Percentiles rank a stretch among this genome's conserved stretches.
Conservation (phyloP, 35 echinoderm and acorn worm genomes). For the Patiria miniata region DNA sequence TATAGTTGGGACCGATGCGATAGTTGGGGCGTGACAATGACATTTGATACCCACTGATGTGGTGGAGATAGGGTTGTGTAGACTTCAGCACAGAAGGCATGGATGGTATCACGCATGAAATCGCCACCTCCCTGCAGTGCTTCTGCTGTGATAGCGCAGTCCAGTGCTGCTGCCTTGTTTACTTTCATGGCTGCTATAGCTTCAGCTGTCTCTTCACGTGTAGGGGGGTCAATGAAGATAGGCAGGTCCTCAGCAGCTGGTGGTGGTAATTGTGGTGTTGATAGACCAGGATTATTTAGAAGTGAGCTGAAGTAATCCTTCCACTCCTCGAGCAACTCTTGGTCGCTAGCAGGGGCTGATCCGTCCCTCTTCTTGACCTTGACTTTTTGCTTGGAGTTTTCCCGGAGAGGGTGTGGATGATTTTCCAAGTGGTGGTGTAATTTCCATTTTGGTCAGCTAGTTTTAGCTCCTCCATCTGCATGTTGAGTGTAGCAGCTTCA, state of each 20-base stretch:
- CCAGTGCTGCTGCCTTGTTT: conserved; percentile 31
- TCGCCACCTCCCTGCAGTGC: conserved; percentile 36
- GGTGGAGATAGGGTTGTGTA: conserved; percentile 18
- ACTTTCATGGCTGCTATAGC: conserved; percentile 33
- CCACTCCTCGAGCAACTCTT: conserved; percentile 10
- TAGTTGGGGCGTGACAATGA: too few species aligned
- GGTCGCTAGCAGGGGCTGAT: neutral
- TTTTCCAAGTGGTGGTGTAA: conserved; percentile 38
- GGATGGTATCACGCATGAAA: too few species aligned
- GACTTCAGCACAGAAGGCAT: conserved; percentile 29
- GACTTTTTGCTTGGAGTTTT: conserved; percentile 24
- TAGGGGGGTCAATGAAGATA: conserved; percentile 19
- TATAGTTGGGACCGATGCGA: too few species aligned
- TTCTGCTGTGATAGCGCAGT: conserved; percentile 16
- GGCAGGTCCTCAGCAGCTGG: conserved; percentile 26
- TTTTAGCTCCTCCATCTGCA: conserved; percentile 42
- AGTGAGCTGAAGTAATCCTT: neutral
- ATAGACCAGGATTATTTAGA: neutral
- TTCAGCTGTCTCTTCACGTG: conserved; percentile 34
- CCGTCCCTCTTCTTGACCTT: conserved; percentile 31
- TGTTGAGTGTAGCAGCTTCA: conserved; percentile 20
- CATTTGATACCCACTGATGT: neutral
- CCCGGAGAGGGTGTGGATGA: conserved; percentile 33
- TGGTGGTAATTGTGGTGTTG: neutral
- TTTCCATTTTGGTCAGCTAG: conserved; percentile 21